Evolutionary conservation across 2,113 vertebrate genomes (phyloP).

Genomic region (Prunella fulvescens): DNA sequence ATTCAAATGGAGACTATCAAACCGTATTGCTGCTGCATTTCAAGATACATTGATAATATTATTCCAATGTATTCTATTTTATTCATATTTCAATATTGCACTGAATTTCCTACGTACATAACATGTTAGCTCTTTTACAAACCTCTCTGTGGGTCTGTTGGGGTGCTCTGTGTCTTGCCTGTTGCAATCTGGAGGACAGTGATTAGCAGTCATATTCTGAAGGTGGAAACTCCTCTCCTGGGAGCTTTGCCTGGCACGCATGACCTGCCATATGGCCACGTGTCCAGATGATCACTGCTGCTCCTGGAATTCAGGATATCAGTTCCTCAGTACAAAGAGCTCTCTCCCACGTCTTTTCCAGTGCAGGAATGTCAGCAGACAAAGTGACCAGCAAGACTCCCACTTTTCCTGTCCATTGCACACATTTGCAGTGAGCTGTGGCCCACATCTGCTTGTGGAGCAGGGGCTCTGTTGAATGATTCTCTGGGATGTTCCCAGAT

Average conservation of each 20-base stretch:
- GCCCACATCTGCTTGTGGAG: neutral
- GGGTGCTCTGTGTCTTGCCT: neutral
- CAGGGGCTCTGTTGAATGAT: rapidly evolving
- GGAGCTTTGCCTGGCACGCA: neutral
- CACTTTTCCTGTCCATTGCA: neutral
- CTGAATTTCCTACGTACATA: neutral
- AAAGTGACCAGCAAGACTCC: neutral
- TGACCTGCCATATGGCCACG: neutral
- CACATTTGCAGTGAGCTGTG: neutral
- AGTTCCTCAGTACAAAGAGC: neutral
- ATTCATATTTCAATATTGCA: neutral
- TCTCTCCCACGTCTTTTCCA: neutral
- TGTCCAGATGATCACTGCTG: neutral
- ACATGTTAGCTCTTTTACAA: neutral
- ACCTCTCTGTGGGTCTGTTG: neutral
- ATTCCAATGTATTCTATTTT: neutral
- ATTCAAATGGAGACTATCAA: neutral
- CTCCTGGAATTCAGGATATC: neutral
- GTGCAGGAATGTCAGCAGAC: neutral
- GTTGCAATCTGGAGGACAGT: neutral
- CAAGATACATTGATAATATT: neutral
- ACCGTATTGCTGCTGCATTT: neutral
- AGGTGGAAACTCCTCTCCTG: neutral
- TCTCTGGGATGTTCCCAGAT: neutral
- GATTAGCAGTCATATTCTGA: neutral